Conservation (phyloP, 2,888 invertebrate species). For the Corbicula japonica region DNA sequence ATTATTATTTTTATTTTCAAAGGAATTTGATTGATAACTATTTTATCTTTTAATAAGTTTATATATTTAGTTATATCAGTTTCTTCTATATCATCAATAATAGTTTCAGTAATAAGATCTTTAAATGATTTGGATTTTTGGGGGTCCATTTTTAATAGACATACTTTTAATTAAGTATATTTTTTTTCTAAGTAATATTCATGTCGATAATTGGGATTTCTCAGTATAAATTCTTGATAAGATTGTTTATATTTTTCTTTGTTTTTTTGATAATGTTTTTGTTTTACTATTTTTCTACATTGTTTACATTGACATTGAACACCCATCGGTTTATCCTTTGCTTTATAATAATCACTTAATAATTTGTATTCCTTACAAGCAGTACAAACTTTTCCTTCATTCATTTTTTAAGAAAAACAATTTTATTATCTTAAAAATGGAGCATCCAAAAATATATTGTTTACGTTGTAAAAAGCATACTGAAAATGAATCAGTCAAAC, state of each 20-base stretch:
- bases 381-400: constrained; percentile 32
- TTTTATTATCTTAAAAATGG: constrained; percentile 14
- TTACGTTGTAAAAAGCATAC: no score
- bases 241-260: constrained; percentile 2
- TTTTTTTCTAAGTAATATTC: constrained; percentile 1
- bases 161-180: constrained; percentile 6
- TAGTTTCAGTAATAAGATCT: background rate
- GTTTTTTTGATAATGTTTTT: constrained; percentile 24
- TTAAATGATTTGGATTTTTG: constrained; percentile 1
- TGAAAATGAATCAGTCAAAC: no score
- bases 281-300: background rate
- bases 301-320: constrained; percentile 27
- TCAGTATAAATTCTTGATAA: constrained; percentile 14
- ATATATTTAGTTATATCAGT: no score
- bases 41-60: no score
- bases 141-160: background rate
- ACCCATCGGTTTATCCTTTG: constrained; percentile 18
- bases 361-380: constrained; percentile 33
- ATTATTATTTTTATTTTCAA: no score
- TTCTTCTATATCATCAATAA: background rate
- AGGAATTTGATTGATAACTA: no score
- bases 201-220: constrained; percentile 16
- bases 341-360: constrained; percentile 35
- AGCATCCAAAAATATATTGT: no score
- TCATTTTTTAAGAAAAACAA: constrained; percentile 29